phyloP scores from a whole-genome alignment of 2,888 invertebrate genomes.

The Rhimphoctona megacephalus region DNA sequence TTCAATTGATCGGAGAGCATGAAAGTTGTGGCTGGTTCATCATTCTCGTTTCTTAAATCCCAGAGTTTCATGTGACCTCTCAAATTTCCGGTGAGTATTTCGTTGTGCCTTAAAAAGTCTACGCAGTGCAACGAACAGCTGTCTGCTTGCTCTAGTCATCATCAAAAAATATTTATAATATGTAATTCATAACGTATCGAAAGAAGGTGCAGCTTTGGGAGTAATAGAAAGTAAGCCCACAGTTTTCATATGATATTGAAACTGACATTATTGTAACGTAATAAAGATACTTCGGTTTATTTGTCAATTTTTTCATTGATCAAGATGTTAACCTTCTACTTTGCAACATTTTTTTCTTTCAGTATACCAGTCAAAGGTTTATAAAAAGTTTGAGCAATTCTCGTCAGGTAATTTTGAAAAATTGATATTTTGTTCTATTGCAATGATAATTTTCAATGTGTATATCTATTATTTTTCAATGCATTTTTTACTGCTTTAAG shows the following conservation, averaged over 20 bases:
- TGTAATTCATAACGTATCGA: not conserved
- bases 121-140: constrained; percentile 93
- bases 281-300: not conserved
- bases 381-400: no score
- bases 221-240: not conserved
- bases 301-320: not conserved
- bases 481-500: no score
- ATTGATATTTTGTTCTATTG: no score
- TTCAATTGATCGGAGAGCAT: constrained; percentile 89
- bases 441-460: no score
- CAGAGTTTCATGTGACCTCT: constrained; percentile 96
- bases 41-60: constrained; percentile 90
- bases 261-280: not conserved
- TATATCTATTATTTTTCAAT: no score
- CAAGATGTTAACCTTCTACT: not conserved
- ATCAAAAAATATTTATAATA: not conserved
- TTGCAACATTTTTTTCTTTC: not conserved
- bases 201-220: not conserved
- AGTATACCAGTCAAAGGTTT: not conserved
- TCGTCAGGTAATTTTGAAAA: no score
- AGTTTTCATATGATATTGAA: not conserved
- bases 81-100: constrained; percentile 94
- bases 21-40: constrained; percentile 90
- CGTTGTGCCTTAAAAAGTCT: constrained; percentile 90
- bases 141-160: constrained; percentile 89